A percentile compares a stretch with the other conserved stretches of the same genome.
These are phyloP conservation scores for Conistra vaccinii DNA, from an alignment of 2,888 invertebrate species.

Conservation along the genomic window DNA sequence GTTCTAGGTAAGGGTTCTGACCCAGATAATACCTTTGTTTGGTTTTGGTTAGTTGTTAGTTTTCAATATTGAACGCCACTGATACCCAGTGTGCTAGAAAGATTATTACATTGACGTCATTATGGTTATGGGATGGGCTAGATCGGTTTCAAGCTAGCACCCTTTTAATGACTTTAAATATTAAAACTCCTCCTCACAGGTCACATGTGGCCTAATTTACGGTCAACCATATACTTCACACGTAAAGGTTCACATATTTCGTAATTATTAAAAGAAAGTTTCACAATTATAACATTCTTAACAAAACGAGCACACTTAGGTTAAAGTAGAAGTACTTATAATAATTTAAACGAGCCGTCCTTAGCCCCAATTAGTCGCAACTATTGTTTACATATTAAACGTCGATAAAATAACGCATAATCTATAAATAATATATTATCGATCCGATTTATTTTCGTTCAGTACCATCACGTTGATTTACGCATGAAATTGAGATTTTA, in stretches of 20 bases:
- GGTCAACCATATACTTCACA: slow-evolving; percentile 8
- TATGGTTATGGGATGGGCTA: not conserved
- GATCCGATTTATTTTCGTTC: slow-evolving; percentile 49
- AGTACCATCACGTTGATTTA: slow-evolving; percentile 34
- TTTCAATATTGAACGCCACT: slow-evolving; percentile 12
- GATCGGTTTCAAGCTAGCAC: not conserved
- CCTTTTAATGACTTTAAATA: not conserved
- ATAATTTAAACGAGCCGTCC: slow-evolving; percentile 45
- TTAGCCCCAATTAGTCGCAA: slow-evolving; percentile 63
- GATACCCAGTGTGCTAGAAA: slow-evolving; percentile 12
- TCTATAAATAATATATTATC: slow-evolving; percentile 46
- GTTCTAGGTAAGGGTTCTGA: slow-evolving; percentile 16
- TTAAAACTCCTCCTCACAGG: not conserved
- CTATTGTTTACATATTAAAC: slow-evolving; percentile 62
- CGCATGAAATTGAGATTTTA: slow-evolving; percentile 51
- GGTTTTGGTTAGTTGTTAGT: slow-evolving; percentile 17
- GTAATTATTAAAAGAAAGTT: slow-evolving; percentile 51
- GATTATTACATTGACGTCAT: slow-evolving; percentile 20
- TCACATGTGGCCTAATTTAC: slow-evolving; percentile 29
- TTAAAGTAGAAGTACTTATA: slow-evolving; percentile 24
- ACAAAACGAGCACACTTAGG: slow-evolving; percentile 27
- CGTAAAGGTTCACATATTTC: slow-evolving; percentile 45
- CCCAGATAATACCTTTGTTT: slow-evolving; percentile 32
- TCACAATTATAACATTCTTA: slow-evolving; percentile 47
- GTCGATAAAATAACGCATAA: slow-evolving; percentile 55